These are phyloP conservation scores for Barnardius zonarius DNA, from an alignment of 2,113 vertebrate genomes.

Conservation along the genomic window DNA sequence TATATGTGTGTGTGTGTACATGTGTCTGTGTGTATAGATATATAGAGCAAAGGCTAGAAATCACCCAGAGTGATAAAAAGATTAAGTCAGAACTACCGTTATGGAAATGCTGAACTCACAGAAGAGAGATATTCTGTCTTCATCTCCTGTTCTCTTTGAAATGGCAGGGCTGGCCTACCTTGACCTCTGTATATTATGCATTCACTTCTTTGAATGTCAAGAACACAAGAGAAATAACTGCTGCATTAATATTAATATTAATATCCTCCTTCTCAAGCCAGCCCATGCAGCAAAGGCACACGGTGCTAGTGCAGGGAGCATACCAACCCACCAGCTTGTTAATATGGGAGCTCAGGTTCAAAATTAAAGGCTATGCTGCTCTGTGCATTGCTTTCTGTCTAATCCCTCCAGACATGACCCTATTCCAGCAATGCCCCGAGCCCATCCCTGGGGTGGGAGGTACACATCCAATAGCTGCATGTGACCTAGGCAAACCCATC, in stretches of 20 bases:
- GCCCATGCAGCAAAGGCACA: neutral
- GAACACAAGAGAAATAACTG: neutral
- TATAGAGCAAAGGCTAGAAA: neutral
- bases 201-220: slow-evolving; percentile 15
- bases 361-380: rapidly evolving
- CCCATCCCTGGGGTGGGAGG: neutral
- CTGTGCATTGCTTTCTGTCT: neutral
- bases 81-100: neutral
- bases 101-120: neutral
- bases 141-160: neutral
- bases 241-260: slow-evolving; percentile 16
- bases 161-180: neutral
- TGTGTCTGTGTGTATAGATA: neutral
- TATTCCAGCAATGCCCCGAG: neutral
- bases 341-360: neutral
- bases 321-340: neutral
- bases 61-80: neutral
- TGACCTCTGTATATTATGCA: neutral
- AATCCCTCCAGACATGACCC: neutral
- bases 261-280: neutral
- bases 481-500: neutral
- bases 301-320: neutral
- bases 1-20: neutral
- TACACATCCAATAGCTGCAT: neutral
- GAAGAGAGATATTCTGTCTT: neutral